Evolutionary conservation across 2,113 vertebrate genomes (phyloP), one percentile per base, ranked within the genome.

Genomic region (Lasiurus cinereus): DNA sequence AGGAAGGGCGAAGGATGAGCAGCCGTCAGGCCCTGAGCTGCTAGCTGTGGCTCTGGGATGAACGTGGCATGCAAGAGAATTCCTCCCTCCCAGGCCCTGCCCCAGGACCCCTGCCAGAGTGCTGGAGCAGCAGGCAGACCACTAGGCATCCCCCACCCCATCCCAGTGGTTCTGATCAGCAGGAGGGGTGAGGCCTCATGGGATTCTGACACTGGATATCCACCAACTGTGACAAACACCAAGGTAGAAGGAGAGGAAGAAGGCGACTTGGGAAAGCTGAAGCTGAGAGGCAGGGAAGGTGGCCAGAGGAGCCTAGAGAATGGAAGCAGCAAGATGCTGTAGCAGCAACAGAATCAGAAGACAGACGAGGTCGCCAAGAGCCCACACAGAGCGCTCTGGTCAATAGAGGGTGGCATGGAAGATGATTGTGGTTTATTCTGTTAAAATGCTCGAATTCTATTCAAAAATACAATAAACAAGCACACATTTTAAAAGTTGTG

Each of bases 11-110:
- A n/a, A 77, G 29, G 3, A 29, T 3, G 8, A 2, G 31, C 11
- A 4, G 36, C 1, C 36, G 24, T 16, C n/a, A 6, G 33, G 43
- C 48, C 3, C 31, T 11, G 74, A 33, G 62, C 64, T 18, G 52
- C 19, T 5, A 19, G 22, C 13, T 22, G 31, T 2, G 31, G 22
- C 13, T 22, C 31, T 0, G 0, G 46, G 24, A 50, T 29, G 3
- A 11, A 16, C 43, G 29, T 46, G 7, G 29, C 8, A 21, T 50
- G 18, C 29, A 1, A 0, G 8, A 46, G 83, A 46, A 31, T 7
- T 10, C 52, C 36, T n/a, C 8, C 27, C 31, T 62, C 59, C 59
- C 24, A 62, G 10, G 9, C 21, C 56, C 56, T 8, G 0, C 56
- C 22, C 22, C 22, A 10, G 0, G 8, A 24, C 8, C 21, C 56